Evolutionary conservation across 2,113 vertebrate species (phyloP), one percentile per base, ranked within the genome.

Genomic region (Scomber colias): DNA sequence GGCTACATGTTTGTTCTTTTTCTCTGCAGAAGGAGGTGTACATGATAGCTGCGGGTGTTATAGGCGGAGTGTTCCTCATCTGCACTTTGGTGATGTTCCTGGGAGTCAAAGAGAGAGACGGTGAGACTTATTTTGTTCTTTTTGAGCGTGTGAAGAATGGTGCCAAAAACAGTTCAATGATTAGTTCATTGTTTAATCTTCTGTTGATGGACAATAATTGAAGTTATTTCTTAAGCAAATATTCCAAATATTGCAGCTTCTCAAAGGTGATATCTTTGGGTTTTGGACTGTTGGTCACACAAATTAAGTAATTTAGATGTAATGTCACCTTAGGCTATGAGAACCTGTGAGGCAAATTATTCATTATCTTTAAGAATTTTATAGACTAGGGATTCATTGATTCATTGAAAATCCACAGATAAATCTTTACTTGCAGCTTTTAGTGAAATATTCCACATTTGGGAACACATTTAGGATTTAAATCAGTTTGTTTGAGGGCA

Each of bases 21-120:
- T 79, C 80, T 90, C 80, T 91, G 78, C 91, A 94, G 98, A 95
- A 93, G 69, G 95, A 95, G 75, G 94, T 97, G 77, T 99, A 99
- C 92, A 96, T 96, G 95, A 96, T 96, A 10, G 97, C 98, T 31
- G 97, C 97, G 0, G 95, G 96, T 0, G 93, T 96, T 75, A 96
- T 99, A 31, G 97, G 95, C 49, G 87, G 93, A 45, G 93, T 96
- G 15, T 99, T 98, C 72, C 90, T 98, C 0, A 79, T 98, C 84
- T 98, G 98, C 91, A 94, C 92, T 0, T 2, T 93, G 48, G 79
- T 97, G 77, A 96, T 99, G 93, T 95, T 96, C 87, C 82, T 98
- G 15, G 98, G 98, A 76, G 97, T 99, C 64, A 97, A 94, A 88
- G 98, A 99, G 93, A 95, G 88, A 93, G 95, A 97, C 5, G 97